Evolutionary conservation across 2,888 invertebrate species (phyloP), one percentile per base, ranked within the genome.

Genomic region (Zaprionus bogoriensis): DNA sequence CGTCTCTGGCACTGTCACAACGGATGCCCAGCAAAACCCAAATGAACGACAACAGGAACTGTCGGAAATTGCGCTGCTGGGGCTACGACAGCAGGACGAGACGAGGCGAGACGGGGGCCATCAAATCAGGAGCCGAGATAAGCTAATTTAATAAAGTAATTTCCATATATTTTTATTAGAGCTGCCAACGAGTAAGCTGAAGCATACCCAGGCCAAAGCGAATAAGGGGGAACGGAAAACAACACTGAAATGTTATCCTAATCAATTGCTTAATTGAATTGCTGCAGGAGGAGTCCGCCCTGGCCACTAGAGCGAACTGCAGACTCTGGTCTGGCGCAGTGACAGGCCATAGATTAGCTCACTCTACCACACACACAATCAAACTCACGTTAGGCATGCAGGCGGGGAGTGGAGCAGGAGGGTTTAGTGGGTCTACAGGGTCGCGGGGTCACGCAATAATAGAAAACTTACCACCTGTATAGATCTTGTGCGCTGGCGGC

Each of bases 401-500:
- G 36, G 19, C 7, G 14, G 14, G 6, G 32, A 4, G n/a, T 14
- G 32, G 12, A 4, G 19, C 36, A 20, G 39, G 2, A 6, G 28
- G 30, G 19, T 32, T n/a, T 25, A 23, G 36, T 14, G 14, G n/a
- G n/a, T n/a, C 10, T 25, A 7, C n/a, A 23, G 25, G 32, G 28
- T 23, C 44, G 62, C 3, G 25, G 45, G 48, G 4, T 30, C 41
- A 51, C 67, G 75, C 67, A 59, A 23, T 67, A 70, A 48, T 72
- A 87, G 71, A 79, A 87, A 89, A 90, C 90, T 89, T 89, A 91
- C 91, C 91, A 91, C 89, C 92, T 89, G 88, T 92, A 92, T 84
- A 92, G 86, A 86, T 92, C 92, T 88, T 91, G 91, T 57, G 92
- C 92, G 77, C 92, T 92, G 67, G 92, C 92, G 51, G 91, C 91